Evolutionary conservation across 64 coral and sea anemone genomes (phyloP).

Genomic region (Acropora tenuis): DNA sequence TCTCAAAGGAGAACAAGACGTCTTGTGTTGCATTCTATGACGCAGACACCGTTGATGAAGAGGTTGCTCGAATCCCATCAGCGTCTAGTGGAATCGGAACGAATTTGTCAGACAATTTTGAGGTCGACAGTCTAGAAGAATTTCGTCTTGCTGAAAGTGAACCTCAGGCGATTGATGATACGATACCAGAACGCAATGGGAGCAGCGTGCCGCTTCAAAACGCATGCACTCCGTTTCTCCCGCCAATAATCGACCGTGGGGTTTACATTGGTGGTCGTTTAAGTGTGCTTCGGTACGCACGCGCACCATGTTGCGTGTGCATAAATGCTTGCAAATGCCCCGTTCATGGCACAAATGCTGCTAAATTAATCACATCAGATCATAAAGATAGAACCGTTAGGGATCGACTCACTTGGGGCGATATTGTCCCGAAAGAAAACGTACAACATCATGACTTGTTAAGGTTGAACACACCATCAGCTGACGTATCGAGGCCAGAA

Average conservation of each 20-base stretch:
- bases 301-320: conserved; percentile 28
- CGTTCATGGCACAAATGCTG: neutral
- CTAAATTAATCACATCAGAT: neutral
- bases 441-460: neutral
- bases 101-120: conserved; percentile 12
- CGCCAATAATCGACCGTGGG: neutral
- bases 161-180: neutral
- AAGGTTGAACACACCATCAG: neutral
- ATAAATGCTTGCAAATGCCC: neutral
- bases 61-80: neutral
- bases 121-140: conserved; percentile 55
- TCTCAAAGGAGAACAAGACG: neutral
- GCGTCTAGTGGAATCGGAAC: conserved; percentile 20
- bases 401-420: conserved; percentile 14
- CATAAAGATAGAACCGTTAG: neutral
- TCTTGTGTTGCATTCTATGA: neutral
- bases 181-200: neutral
- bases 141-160: neutral
- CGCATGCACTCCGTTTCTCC: neutral
- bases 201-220: neutral
- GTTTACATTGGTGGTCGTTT: conserved; percentile 20
- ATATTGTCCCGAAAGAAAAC: neutral
- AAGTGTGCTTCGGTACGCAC: conserved; percentile 26
- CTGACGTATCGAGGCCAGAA: neutral
- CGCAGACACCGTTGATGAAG: neutral